Evolutionary conservation across 1,140 invertebrate species (phyloP), one percentile per base, ranked within the genome.

Genomic region (Ctenoplectra terminalis): DNA sequence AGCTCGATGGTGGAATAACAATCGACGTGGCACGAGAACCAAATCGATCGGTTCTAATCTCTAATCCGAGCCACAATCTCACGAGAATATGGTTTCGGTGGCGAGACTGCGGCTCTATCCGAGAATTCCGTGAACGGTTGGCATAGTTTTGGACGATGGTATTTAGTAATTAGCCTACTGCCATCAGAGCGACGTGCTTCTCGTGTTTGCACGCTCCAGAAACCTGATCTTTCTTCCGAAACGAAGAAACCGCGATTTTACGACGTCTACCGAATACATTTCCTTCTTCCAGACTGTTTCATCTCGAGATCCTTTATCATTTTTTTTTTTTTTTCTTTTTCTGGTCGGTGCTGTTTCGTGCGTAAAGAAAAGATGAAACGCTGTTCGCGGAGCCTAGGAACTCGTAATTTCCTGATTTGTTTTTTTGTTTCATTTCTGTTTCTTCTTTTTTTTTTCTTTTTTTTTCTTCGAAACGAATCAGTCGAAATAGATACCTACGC

Each of bases 131-230:
- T 40, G 78, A 81, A 81, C 34, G 50, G 63, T 54, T 60, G 48
- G 83, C 85, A 87, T 88, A 81, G 81, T 80, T 81, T 77, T 70
- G 54, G 73, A 61, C 81, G 78, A 75, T 81, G 87, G 85, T 80
- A 88, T 88, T 86, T 72, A 66, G 79, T 88, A 88, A 88, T 88
- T 88, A 87, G 82, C 82, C 77, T 26, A 64, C 43, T 69, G 81
- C 52, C 80, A 70, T 69, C 63, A 64, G 17, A 37, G 20, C 48
- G 43, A 50, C 67, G 58, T 54, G 70, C 11, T 46, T 74, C 71
- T 48, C 78, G 60, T 66, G 50, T 71, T 9, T 52, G 58, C 34
- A 56, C 29, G 37, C 34, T 17, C 78, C 23, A 46, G 29, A 34
- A 63, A 60, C 37, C 11, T 2, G 40, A 3, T 37, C 64, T 58